Evolutionary conservation across 2,113 vertebrate species (phyloP).

Genomic region (Emberiza fucata): DNA sequence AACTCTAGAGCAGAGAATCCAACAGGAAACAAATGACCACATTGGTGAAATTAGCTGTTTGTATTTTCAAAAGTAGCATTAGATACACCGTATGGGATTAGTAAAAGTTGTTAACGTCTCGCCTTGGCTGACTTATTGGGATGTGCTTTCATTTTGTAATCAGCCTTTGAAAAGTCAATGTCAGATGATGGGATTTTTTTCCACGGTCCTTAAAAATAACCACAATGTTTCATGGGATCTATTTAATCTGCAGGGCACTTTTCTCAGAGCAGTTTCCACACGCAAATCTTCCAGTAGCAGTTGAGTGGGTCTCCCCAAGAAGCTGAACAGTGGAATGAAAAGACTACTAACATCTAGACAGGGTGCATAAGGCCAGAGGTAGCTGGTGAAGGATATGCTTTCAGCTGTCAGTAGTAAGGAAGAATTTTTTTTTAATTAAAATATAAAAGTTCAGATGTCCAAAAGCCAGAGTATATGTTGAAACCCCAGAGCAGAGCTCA

Average conservation of each 20-base stretch:
- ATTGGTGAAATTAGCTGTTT: background rate
- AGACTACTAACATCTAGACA: accelerated
- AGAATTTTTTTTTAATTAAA: background rate
- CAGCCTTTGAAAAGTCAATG: background rate
- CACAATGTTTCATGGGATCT: background rate
- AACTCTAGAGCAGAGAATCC: background rate
- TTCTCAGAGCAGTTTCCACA: background rate
- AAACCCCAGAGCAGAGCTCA: background rate
- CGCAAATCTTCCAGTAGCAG: background rate
- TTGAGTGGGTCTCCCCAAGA: background rate
- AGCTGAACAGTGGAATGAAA: background rate
- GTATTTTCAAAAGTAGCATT: background rate
- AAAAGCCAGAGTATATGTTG: background rate
- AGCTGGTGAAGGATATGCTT: background rate
- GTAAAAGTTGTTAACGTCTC: background rate
- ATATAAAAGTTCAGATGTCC: background rate
- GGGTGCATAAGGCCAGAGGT: background rate
- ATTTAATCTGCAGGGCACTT: background rate
- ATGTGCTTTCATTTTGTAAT: background rate
- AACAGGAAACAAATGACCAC: background rate
- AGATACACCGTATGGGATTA: background rate
- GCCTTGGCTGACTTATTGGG: background rate
- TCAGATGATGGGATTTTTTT: background rate
- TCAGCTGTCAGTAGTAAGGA: background rate
- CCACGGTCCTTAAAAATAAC: background rate